Base-by-base conservation (phyloP, 2,113 vertebrate species). In the Pica pica region DNA sequence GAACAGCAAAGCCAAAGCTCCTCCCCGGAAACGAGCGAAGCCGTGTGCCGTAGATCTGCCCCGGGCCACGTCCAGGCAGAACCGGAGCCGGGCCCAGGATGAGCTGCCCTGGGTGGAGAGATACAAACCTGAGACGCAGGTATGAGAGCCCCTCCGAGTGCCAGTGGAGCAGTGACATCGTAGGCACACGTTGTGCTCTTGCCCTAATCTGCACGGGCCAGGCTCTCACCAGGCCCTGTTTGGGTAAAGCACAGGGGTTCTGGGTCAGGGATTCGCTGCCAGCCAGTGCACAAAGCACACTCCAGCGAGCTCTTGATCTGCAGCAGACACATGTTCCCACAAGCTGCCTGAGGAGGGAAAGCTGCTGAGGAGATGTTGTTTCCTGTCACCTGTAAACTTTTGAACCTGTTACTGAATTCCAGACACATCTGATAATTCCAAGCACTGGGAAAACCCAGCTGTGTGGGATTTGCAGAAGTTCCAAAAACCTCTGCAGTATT, bases 21-120 rank as follows among this genome's bases (percentile, higher is more conserved):
- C 87, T 5, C 47, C 87, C 73, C 98, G 97, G 93, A 99, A 98
- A 95, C 98, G 96, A 94, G 95, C 85, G 73, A 97, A 98, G 12
- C 37, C 49, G 0, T 44, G 83, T 35, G 82, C 77, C 16, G 79
- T 35, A 14, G 95, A 97, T 42, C 79, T 87, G n/a, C 93, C 82
- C 42, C 47, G 46, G 49, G 73, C 73, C 79, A 46, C 52, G 42
- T 57, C 82, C 68, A 96, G 90, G 50, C 94, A 94, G 61, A 79
- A 81, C 5, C 57, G 46, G 13, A 83, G 50, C 46, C 81, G 86
- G 3, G 77, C 96, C 82, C 97, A 97, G 59, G 96, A 98, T 93
- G 98, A 98, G 39, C 69, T 89, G 61, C 96, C 99, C 0, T 99
- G 99, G 99, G 98, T 99, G 95, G 99, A 99, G 91, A 98, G 98